phyloP scores from a whole-genome alignment of 2,888 invertebrate species.

The Nomada goodeniana region DNA sequence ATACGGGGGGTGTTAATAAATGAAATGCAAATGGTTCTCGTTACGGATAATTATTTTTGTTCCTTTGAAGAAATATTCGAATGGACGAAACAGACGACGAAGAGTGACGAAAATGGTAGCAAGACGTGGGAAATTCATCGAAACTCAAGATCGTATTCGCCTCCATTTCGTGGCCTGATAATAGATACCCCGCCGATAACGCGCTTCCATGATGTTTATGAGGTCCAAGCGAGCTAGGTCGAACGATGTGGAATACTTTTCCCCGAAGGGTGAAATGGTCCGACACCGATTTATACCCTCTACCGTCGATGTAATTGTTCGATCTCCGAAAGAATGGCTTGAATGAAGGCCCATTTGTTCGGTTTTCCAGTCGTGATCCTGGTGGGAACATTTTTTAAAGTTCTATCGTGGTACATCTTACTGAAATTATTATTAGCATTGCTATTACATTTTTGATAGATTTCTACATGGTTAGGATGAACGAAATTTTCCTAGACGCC shows the following conservation, averaged over 20 bases:
- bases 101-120: neutral
- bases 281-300: conserved; percentile 20
- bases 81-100: neutral
- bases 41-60: no score
- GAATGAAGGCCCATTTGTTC: neutral
- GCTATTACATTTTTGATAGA: neutral
- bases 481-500: conserved; percentile 15
- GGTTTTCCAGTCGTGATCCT: no score
- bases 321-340: neutral
- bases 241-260: conserved; percentile 4
- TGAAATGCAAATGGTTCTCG: no score
- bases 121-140: conserved; percentile 4
- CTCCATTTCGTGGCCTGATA: conserved; percentile 11
- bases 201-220: conserved; percentile 31
- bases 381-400: neutral
- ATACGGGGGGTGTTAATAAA: no score
- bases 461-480: neutral
- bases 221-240: neutral
- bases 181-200: conserved; percentile 30
- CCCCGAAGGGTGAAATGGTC: neutral
- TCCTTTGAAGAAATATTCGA: no score
- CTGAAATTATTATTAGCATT: no score
- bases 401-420: neutral
- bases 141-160: conserved; percentile 4
- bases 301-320: neutral